A percentile compares a stretch with the other conserved stretches of the same genome.
Evolutionary conservation across 64 coral and sea anemone genomes (phyloP).

Genomic region (Exaiptasia diaphana): DNA sequence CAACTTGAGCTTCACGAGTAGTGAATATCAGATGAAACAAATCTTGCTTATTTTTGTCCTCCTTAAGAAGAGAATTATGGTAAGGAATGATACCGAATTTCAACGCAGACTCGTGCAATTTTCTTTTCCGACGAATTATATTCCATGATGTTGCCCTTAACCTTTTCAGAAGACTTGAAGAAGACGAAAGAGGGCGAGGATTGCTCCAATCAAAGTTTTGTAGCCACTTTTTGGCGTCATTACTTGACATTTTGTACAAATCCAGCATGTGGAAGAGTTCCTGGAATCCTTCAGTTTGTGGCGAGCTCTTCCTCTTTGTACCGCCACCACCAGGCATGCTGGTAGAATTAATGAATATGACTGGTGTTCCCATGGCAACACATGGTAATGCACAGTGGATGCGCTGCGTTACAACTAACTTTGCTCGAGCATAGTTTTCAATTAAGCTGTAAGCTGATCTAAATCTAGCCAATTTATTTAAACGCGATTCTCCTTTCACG

Average conservation of each 20-base stretch:
- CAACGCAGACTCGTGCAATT: not conserved
- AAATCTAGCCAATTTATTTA: not conserved
- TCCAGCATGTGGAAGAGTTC: not conserved
- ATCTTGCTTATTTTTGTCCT: not conserved
- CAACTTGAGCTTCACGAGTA: not conserved
- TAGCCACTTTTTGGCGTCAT: not conserved
- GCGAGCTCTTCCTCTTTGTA: not conserved
- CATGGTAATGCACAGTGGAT: constrained; percentile 7
- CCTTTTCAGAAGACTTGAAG: constrained; percentile 1
- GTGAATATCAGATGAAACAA: constrained; percentile 36
- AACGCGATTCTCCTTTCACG: not conserved
- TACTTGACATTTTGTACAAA: not conserved
- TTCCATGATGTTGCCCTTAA: constrained; percentile 27
- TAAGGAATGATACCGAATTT: constrained; percentile 27
- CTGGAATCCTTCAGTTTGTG: not conserved
- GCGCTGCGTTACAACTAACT: constrained; percentile 2
- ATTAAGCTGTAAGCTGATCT: not conserved
- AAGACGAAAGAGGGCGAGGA: not conserved
- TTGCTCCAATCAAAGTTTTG: not conserved
- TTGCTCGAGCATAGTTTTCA: constrained; percentile 4
- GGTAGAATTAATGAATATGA: not conserved
- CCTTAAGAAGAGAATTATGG: not conserved
- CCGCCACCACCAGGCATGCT: not conserved
- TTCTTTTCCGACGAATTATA: not conserved
- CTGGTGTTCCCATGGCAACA: constrained; percentile 16